Base-by-base conservation (phyloP, 2,888 invertebrate genomes). In the Busseola fusca region DNA sequence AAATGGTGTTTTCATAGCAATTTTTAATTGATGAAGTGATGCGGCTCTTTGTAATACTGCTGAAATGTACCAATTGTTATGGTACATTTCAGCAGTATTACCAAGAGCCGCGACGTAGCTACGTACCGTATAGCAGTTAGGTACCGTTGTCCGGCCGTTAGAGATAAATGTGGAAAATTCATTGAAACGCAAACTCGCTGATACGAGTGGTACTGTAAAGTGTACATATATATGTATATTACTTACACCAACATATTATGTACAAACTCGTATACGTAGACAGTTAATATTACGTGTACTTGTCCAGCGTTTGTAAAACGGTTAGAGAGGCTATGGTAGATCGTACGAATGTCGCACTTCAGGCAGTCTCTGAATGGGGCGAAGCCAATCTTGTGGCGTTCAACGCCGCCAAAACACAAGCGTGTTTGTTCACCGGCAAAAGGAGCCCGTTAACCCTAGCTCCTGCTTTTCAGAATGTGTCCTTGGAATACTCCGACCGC, bases 21-120 rank as follows among this genome's bases (percentile, higher is more conserved):
- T 74, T 82, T 82, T 78, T 82, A 66, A 78, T 78, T 80, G 78
- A 73, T 74, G 66, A 73, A 66, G n/a, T 30, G 74, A 57, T 64
- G 34, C 3, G 34, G 34, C 34, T 5, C 34, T 5, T 34, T 34
- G 34, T 34, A 34, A 34, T 34, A 34, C 2, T 34, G 34, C 34
- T 4, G 5, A 34, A 34, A 34, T 34, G 56, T 66, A 67, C 52
- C 48, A 69, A 78, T 82, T 69, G 34, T 34, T 34, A 34, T 34
- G 58, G 62, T 72, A 67, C 54, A 50, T 69, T 78, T 66, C 45
- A 54, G 58, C 58, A 59, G 57, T 77, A 62, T 65, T 72, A 68
- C 59, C 67, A 56, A 72, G 37, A 64, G 40, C n/a, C 30, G 30
- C 42, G 52, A 60, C 50, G 65, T 58, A 42, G 27, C 50, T 63